Conservation (phyloP, 2,888 invertebrate genomes). For the Hirtodrosophila histrioides region DNA sequence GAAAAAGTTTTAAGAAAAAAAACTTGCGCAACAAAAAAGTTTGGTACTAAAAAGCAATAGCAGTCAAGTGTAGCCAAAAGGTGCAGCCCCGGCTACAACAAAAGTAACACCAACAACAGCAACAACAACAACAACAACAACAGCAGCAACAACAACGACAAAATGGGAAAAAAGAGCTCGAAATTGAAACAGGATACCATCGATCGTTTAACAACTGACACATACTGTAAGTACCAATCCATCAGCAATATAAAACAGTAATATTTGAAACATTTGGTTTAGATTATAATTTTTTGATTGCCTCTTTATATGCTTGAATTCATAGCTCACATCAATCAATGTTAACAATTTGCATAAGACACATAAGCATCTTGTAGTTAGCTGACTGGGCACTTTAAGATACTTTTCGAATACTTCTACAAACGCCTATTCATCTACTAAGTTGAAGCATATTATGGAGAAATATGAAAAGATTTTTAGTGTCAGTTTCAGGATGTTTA, state of each 20-base stretch:
- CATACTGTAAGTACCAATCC: slow-evolving; percentile 92
- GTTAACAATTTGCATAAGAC: slow-evolving; percentile 10
- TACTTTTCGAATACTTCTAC: too few relatives aligned
- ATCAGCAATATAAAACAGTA: slow-evolving; percentile 5
- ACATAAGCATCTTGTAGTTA: not conserved
- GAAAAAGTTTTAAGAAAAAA: slow-evolving; percentile 55
- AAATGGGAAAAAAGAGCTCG: slow-evolving; percentile 98
- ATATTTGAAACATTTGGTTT: not conserved
- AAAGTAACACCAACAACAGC: slow-evolving; percentile 12
- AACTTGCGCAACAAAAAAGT: slow-evolving; percentile 56
- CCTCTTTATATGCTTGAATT: slow-evolving; percentile 12
- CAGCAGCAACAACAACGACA: slow-evolving; percentile 64
- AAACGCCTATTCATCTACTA: too few relatives aligned
- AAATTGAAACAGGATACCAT: slow-evolving; percentile 98
- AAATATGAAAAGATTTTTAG: too few relatives aligned
- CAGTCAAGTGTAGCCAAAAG: slow-evolving; percentile 43
- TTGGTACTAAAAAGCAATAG: slow-evolving; percentile 67
- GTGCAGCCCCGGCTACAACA: slow-evolving; percentile 17
- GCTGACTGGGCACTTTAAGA: not conserved
- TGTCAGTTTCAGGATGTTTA: too few relatives aligned
- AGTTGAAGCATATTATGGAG: too few relatives aligned
- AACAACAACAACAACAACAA: slow-evolving; percentile 23
- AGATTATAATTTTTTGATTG: slow-evolving; percentile 41
- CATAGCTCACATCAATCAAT: slow-evolving; percentile 38
- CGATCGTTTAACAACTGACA: slow-evolving; percentile 94